Base-by-base conservation (phyloP, 2,113 vertebrate species). In the Brachyistius frenatus region DNA sequence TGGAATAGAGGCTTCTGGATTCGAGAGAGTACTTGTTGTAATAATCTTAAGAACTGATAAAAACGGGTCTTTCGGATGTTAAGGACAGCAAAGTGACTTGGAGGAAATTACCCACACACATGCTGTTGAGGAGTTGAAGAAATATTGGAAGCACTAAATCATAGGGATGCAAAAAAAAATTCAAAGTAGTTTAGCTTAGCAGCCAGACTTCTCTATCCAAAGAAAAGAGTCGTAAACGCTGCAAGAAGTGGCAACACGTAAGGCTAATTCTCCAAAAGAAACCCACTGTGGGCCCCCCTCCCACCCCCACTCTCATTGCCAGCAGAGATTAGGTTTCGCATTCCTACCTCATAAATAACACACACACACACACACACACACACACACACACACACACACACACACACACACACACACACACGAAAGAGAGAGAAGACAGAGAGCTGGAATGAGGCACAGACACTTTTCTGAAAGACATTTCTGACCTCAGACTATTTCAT, bases 291-390 rank as follows among this genome's bases (percentile, higher is more conserved):
- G 49, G 13, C 49, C 54, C 66, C 63, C 64, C 64, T 66, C 36
- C 66, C 76, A 5, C 62, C 15, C 67, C 13, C 69, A 73, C 5
- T 58, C 11, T 54, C 52, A 7, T 73, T 5, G 62, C 78, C 83
- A 53, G 49, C 70, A 14, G 67, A 88, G 89, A 90, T 92, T 91
- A 52, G 79, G 88, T 92, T 92, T 89, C 83, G 80, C 93, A 94
- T 94, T 94, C 92, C 89, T 85, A 79, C 71, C 72, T 79, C 83
- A 72, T 76, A 89, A 58, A 81, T 65, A 85, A 76, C 66, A 67
- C 74, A 78, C 30, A 84, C 61, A 71, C 73, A 57, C 64, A 80
- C 70, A 73, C 61, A 60, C 73, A 54, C 49, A 62, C 15, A 46
- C 62, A 71, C 73, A 49, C 55, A 61, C 60, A 75, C 37, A 52